Evolutionary conservation across 2,888 invertebrate genomes (phyloP).

Genomic region (Synanthedon vespiformis): DNA sequence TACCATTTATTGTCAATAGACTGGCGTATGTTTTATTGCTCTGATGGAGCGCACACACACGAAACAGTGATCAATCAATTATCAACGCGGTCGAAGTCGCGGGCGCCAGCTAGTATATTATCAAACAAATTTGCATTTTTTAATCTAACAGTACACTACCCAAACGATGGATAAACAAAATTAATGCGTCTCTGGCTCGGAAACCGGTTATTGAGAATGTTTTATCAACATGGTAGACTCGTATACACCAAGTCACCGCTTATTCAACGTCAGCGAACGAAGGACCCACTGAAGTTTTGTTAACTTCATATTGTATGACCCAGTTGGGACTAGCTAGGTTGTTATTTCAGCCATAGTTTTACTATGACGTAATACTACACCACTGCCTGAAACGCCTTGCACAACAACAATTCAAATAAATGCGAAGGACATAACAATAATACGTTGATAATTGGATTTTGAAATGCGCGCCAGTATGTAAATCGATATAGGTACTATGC

Average conservation of each 20-base stretch:
- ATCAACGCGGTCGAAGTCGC: no score
- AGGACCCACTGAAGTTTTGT: slow-evolving; percentile 34
- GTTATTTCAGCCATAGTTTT: slow-evolving; percentile 32
- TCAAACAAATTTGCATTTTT: no score
- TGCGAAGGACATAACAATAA: slow-evolving; percentile 16
- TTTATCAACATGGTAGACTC: slow-evolving; percentile 30
- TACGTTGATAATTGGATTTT: slow-evolving; percentile 11
- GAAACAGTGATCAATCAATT: no score
- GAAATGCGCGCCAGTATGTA: not conserved
- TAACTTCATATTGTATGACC: slow-evolving; percentile 48
- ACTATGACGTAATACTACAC: slow-evolving; percentile 37
- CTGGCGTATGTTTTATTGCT: no score
- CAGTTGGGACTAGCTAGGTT: slow-evolving; percentile 44
- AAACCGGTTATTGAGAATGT: slow-evolving; percentile 42
- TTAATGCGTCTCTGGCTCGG: not conserved
- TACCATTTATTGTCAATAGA: no score
- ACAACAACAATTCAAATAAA: slow-evolving; percentile 10
- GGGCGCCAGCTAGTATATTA: no score
- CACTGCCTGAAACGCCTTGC: slow-evolving; percentile 19
- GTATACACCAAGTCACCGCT: slow-evolving; percentile 5
- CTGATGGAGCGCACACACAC: no score
- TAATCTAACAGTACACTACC: no score
- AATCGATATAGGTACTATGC: not conserved
- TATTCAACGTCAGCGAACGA: not conserved
- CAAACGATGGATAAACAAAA: no score